Conservation (phyloP, 1,140 invertebrate species). For the Dysdera silvatica region DNA sequence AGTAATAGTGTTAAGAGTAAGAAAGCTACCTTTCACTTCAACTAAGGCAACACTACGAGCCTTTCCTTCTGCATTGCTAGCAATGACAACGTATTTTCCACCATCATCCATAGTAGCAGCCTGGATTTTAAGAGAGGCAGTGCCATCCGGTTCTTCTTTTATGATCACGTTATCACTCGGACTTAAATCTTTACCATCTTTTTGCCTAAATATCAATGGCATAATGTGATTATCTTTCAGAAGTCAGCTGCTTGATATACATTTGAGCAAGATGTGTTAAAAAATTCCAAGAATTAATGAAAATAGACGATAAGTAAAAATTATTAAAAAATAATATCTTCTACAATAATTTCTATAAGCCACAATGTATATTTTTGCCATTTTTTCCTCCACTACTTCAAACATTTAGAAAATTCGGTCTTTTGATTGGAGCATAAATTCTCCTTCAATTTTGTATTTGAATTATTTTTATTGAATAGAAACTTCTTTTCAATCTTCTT, state of each 20-base stretch:
- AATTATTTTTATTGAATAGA: too few relatives aligned
- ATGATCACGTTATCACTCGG: conserved; percentile 52
- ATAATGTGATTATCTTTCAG: neutral
- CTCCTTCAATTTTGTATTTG: too few relatives aligned
- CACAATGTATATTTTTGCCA: neutral
- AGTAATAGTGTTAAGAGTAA: too few relatives aligned
- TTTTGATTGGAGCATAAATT: too few relatives aligned
- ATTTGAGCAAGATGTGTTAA: too few relatives aligned
- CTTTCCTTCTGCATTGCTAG: conserved; percentile 66
- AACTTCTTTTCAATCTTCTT: too few relatives aligned
- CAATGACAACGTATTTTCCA: conserved; percentile 75
- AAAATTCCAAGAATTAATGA: neutral
- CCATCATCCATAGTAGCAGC: conserved; percentile 65
- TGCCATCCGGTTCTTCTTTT: conserved; percentile 62
- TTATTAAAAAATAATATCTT: neutral
- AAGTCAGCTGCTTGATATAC: too few relatives aligned
- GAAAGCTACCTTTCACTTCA: conserved; percentile 35
- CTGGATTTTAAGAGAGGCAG: conserved; percentile 64
- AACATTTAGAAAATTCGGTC: too few relatives aligned
- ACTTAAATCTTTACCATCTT: conserved; percentile 63
- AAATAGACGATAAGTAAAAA: neutral
- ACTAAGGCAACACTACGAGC: conserved; percentile 64
- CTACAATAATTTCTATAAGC: neutral
- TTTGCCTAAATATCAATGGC: conserved; percentile 55
- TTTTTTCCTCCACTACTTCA: too few relatives aligned